Evolutionary conservation across 2,113 vertebrate species (phyloP).

Genomic region (Onychostoma macrolepis): DNA sequence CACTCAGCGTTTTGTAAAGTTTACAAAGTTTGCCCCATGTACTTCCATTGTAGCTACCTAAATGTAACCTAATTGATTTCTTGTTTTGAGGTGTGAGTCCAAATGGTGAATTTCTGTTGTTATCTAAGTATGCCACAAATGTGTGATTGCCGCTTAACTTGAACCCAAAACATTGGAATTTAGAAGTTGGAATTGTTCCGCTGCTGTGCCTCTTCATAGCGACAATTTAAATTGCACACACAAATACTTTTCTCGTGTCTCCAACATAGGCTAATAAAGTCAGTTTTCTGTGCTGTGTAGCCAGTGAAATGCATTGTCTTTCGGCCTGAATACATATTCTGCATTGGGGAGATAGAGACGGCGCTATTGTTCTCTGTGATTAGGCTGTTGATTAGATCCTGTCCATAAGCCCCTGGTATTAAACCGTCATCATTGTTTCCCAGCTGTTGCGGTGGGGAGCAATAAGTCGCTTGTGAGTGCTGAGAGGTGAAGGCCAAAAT

Average conservation of each 20-base stretch:
- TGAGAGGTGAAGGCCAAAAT: conserved; percentile 43
- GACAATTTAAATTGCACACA: background rate
- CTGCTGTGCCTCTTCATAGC: background rate
- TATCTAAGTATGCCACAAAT: background rate
- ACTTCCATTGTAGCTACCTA: background rate
- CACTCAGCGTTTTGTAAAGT: background rate
- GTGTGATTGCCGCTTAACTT: background rate
- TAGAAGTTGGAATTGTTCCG: background rate
- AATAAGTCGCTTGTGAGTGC: conserved; percentile 38
- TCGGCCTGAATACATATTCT: conserved; percentile 15
- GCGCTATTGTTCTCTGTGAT: conserved; percentile 51
- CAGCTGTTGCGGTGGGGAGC: conserved; percentile 45
- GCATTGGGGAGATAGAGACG: conserved; percentile 45
- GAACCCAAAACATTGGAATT: background rate
- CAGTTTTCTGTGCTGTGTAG: background rate
- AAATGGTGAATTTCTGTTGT: background rate
- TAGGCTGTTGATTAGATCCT: conserved; percentile 56
- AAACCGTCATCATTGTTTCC: conserved; percentile 54
- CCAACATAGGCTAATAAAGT: conserved; percentile 9
- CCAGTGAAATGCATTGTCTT: conserved; percentile 19
- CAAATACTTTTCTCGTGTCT: background rate
- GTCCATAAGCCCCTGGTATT: conserved; percentile 53
- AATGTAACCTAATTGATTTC: background rate
- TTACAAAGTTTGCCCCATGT: background rate
- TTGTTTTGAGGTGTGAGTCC: background rate